Evolutionary conservation across 2,888 invertebrate genomes (phyloP).

Genomic region (Lepidochrysops patricia): DNA sequence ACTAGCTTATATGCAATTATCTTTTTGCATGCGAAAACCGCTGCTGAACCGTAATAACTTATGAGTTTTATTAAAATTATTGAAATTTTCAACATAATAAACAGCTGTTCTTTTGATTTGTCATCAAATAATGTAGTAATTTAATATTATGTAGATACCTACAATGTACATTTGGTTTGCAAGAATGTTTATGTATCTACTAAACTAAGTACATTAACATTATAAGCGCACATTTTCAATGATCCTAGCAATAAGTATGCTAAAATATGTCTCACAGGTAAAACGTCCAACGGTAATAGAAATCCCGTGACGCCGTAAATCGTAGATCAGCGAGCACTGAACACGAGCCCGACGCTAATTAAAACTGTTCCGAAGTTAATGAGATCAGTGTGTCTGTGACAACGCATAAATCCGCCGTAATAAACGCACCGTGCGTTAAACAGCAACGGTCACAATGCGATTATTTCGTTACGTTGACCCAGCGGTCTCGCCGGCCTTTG

Average conservation of each 20-base stretch:
- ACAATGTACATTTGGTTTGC: no score
- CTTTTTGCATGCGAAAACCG: background rate
- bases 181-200: no score
- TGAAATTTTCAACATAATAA: background rate
- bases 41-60: background rate
- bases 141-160: no score
- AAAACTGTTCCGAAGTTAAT: slow-evolving; percentile 60
- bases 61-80: background rate
- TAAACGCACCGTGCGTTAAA: slow-evolving; percentile 64
- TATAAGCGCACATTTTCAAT: no score
- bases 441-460: slow-evolving; percentile 64
- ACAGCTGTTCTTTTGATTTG: no score
- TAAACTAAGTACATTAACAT: no score
- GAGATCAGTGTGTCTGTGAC: slow-evolving; percentile 58
- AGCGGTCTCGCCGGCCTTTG: slow-evolving; percentile 6
- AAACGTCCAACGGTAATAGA: background rate
- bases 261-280: background rate
- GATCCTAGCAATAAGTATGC: background rate
- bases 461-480: slow-evolving; percentile 57
- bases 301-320: slow-evolving; percentile 15
- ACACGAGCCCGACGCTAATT: slow-evolving; percentile 38
- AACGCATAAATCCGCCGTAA: slow-evolving; percentile 65
- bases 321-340: slow-evolving; percentile 14
- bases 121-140: no score
- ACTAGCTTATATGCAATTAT: slow-evolving; percentile 50